Conservation (phyloP, 1,140 invertebrate species). For the Bombus terrestris region DNA sequence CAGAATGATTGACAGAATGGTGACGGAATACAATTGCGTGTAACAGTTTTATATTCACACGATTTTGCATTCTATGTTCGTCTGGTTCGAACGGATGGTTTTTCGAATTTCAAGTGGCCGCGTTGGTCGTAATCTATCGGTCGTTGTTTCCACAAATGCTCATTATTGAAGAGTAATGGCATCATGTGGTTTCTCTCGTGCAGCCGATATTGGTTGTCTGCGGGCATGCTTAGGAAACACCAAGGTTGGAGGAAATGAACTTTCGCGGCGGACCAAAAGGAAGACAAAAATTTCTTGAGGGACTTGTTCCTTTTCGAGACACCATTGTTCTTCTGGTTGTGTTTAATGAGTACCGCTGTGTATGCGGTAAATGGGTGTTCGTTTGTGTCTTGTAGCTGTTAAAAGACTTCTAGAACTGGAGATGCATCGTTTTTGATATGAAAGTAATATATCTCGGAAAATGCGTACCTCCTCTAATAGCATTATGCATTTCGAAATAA, state of each 20-base stretch:
- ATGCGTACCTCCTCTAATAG: neutral
- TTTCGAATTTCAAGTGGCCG: conserved; percentile 40
- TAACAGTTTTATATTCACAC: too few species aligned
- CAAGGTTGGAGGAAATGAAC: conserved; percentile 67
- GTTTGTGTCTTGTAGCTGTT: neutral
- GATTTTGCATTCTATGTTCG: neutral
- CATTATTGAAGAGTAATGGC: conserved; percentile 62
- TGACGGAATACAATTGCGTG: too few species aligned
- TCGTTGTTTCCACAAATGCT: conserved; percentile 36
- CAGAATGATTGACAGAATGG: too few species aligned
- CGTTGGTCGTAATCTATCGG: conserved; percentile 2
- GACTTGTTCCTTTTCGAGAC: conserved; percentile 29
- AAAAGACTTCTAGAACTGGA: neutral
- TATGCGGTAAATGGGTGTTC: conserved; percentile 19
- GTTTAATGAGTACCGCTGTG: conserved; percentile 23
- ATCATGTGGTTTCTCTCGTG: conserved; percentile 44
- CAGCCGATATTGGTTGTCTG: conserved; percentile 40
- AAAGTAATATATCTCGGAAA: neutral
- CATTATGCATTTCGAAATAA: neutral
- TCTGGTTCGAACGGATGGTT: neutral
- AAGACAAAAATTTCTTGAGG: conserved; percentile 48
- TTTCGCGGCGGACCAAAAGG: conserved; percentile 47
- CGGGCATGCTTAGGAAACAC: conserved; percentile 17
- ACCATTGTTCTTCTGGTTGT: conserved; percentile 37
- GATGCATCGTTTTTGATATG: neutral